These are phyloP conservation scores for Xiphophorus hellerii DNA, from an alignment of 2,113 vertebrate genomes.

Conservation along the genomic window DNA sequence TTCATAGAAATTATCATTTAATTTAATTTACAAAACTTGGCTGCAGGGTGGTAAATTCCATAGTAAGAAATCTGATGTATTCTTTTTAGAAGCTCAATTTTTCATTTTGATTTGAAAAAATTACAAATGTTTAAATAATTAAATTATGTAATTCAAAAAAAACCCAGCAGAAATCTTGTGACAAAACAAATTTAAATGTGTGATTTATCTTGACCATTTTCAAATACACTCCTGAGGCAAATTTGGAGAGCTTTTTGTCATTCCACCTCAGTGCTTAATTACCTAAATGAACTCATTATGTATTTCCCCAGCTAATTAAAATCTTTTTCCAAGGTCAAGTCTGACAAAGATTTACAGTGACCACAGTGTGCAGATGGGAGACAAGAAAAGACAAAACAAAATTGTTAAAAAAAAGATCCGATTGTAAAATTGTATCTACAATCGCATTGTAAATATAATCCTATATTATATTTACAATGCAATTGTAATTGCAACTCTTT, in stretches of 20 bases:
- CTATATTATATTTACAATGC: no score
- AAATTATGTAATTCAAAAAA: neutral
- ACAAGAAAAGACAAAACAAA: constrained; percentile 23
- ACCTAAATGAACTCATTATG: constrained; percentile 82
- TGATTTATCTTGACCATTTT: constrained; percentile 63
- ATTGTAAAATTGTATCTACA: neutral
- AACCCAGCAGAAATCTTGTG: constrained; percentile 8
- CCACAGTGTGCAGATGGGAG: constrained; percentile 51
- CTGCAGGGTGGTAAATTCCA: no score
- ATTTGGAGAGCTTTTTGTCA: constrained; percentile 58
- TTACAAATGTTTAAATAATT: neutral
- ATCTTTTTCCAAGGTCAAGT: constrained; percentile 78
- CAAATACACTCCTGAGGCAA: constrained; percentile 67
- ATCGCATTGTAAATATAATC: no score
- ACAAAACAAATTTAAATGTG: constrained; percentile 54
- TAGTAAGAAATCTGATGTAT: no score
- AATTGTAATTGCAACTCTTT: neutral
- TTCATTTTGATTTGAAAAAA: no score
- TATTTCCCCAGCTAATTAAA: constrained; percentile 78
- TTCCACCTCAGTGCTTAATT: constrained; percentile 82
- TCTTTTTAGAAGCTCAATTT: neutral
- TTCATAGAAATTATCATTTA: no score
- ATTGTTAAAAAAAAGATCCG: neutral
- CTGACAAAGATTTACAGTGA: constrained; percentile 80
- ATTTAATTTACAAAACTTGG: no score